Evolutionary conservation across 2,113 vertebrate species (phyloP), one percentile per base, ranked within the genome.

Genomic region (Marmota monax): DNA sequence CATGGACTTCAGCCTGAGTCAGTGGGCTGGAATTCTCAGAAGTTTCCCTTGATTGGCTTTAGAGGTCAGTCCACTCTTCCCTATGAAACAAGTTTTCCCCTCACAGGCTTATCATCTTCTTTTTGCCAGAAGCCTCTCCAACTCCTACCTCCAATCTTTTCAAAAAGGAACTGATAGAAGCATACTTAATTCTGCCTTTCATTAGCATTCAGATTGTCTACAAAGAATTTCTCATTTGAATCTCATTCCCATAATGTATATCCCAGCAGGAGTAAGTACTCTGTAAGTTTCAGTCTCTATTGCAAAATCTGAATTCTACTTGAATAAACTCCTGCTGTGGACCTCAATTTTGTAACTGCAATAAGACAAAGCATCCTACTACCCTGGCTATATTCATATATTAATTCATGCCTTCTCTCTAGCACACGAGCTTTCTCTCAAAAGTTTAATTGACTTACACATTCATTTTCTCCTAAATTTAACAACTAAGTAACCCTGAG

Each of bases 161-260:
- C n/a, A 85, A 48, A 45, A 69, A 80, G 61, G 13, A 73, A 89
- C 2, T 88, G 39, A 45, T 29, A 7, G 8, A 94, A 88, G 3
- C 37, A 61, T 2, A 84, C 29, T 90, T 96, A 69, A 91, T 70
- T 80, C 20, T 80, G 39, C 29, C n/a, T 63, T 90, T 88, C 25
- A 48, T 29, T 84, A 69, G 14, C 58, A 84, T 79, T 27, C 48
- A 84, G 17, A 74, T 48, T 90, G 34, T 34, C 70, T 69, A 48
- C 18, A 96, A 84, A 34, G 34, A 74, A 74, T 37, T 84, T 87
- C 37, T 61, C 56, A 61, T 29, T 67, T 95, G 77, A 78, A 82
- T 65, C 34, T 90, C 69, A 87, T 58, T 69, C 12, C 86, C 56
- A 37, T 63, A n/a, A 79, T 16, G 16, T 42, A 39, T 78, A 22